These are phyloP conservation scores for Mallotus villosus DNA, from an alignment of 2,797 vertebrate species.

Conservation along the genomic window DNA sequence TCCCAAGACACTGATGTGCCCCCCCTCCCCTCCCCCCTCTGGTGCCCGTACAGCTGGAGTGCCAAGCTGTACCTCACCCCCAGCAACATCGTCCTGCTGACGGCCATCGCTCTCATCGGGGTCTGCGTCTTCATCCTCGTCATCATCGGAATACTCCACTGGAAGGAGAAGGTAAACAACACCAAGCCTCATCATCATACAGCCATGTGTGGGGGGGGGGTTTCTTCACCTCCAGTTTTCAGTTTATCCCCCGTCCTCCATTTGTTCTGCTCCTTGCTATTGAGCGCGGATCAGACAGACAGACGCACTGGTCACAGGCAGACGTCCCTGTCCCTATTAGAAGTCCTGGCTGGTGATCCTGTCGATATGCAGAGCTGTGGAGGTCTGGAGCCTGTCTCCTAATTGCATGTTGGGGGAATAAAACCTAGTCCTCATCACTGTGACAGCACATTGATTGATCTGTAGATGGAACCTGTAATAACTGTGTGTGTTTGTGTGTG, in stretches of 20 bases:
- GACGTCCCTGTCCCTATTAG: neutral
- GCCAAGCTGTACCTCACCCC: constrained; percentile 96
- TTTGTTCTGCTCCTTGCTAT: too few relatives aligned
- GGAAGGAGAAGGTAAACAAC: constrained; percentile 93
- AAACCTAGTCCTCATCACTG: neutral
- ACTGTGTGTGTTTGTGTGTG: too few relatives aligned
- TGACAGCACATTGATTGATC: neutral
- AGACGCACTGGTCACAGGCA: neutral
- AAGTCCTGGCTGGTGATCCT: neutral
- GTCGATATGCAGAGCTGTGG: neutral
- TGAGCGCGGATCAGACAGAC: too few relatives aligned
- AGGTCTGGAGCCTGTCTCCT: neutral
- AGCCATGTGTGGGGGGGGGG: too few relatives aligned
- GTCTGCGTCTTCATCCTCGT: constrained; percentile 95
- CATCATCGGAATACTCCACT: constrained; percentile 95
- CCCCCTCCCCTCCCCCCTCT: neutral
- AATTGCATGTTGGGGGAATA: neutral
- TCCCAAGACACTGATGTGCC: neutral
- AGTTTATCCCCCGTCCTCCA: too few relatives aligned
- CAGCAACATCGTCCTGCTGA: constrained; percentile 94
- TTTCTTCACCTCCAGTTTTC: too few relatives aligned
- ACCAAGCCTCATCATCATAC: neutral
- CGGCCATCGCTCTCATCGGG: constrained; percentile 92
- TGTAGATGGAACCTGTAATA: neutral
- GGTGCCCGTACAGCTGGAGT: constrained; percentile 81